phyloP scores from a whole-genome alignment of 2,113 vertebrate genomes.

The Thermophis baileyi region DNA sequence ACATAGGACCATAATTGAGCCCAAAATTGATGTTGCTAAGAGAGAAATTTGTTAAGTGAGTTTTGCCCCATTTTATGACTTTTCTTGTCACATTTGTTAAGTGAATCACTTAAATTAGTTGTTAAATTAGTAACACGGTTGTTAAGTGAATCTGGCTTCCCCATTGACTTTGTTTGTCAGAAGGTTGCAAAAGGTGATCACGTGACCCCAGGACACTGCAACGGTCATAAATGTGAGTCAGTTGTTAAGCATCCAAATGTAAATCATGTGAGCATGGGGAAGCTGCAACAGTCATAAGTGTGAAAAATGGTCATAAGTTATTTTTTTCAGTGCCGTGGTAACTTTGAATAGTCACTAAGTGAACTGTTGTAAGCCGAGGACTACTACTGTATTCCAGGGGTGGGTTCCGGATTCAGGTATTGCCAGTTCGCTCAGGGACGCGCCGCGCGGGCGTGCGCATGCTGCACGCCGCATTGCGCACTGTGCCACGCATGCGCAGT shows the following conservation, averaged over 20 bases:
- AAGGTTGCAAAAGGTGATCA: not conserved
- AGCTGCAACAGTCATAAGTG: not conserved
- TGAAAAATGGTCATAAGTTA: not conserved
- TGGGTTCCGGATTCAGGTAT: too few species aligned
- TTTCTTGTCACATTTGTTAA: not conserved
- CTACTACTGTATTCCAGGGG: too few species aligned
- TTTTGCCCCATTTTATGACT: not conserved
- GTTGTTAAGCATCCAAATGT: not conserved
- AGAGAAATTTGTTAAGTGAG: not conserved
- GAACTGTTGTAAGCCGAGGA: not conserved
- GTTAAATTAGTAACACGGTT: not conserved
- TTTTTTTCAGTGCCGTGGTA: not conserved
- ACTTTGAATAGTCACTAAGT: not conserved
- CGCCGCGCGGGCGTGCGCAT: too few species aligned
- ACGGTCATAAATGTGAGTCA: not conserved
- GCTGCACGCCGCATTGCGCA: too few species aligned
- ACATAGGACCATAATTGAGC: not conserved
- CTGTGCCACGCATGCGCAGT: too few species aligned
- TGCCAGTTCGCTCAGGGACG: too few species aligned
- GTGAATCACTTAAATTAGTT: not conserved
- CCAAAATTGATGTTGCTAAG: not conserved
- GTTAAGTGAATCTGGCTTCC: not conserved
- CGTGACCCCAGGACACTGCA: not conserved
- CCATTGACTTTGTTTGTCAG: not conserved
- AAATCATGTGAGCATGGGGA: not conserved